Evolutionary conservation across 1,140 invertebrate genomes (phyloP).

Genomic region (Mamestra configurata): DNA sequence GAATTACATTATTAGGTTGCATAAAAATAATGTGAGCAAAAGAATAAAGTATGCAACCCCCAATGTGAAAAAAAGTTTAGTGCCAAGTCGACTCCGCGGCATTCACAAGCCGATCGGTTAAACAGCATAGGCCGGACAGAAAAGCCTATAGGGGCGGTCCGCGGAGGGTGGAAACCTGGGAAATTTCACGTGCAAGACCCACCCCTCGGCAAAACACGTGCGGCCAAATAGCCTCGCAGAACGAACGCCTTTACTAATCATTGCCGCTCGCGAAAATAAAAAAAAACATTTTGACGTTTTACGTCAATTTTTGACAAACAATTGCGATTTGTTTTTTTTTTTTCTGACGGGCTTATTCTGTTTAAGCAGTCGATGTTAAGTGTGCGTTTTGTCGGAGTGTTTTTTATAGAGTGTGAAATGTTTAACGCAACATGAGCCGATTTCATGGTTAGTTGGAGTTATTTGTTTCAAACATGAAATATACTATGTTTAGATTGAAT

Average conservation of each 20-base stretch:
- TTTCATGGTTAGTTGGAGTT: slow-evolving; percentile 84
- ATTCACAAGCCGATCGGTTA: slow-evolving; percentile 80
- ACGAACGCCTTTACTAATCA: slow-evolving; percentile 84
- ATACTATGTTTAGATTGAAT: slow-evolving; percentile 45
- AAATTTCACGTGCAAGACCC: slow-evolving; percentile 86
- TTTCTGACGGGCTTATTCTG: slow-evolving; percentile 54
- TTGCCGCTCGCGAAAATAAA: slow-evolving; percentile 81
- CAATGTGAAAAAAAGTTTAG: slow-evolving; percentile 56
- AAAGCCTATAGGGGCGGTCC: slow-evolving; percentile 88
- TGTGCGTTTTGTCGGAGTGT: slow-evolving; percentile 70
- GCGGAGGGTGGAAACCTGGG: slow-evolving; percentile 86
- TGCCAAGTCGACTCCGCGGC: slow-evolving; percentile 70
- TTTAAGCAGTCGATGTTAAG: slow-evolving; percentile 72
- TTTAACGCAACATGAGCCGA: slow-evolving; percentile 82
- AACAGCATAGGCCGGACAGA: slow-evolving; percentile 88
- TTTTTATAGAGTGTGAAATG: slow-evolving; percentile 81
- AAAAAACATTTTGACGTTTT: slow-evolving; percentile 69
- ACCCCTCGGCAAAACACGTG: slow-evolving; percentile 83
- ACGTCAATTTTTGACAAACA: slow-evolving; percentile 46
- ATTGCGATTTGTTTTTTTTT: slow-evolving; percentile 32
- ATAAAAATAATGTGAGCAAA: not conserved
- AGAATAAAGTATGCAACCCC: not conserved
- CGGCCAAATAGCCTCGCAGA: slow-evolving; percentile 82
- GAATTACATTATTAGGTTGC: not conserved
- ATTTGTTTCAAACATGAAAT: slow-evolving; percentile 56